Percentiles rank a stretch among this genome's conserved stretches.
These are phyloP conservation scores for Corythornis vintsioides DNA, from an alignment of 2,113 vertebrate genomes.

Conservation along the genomic window DNA sequence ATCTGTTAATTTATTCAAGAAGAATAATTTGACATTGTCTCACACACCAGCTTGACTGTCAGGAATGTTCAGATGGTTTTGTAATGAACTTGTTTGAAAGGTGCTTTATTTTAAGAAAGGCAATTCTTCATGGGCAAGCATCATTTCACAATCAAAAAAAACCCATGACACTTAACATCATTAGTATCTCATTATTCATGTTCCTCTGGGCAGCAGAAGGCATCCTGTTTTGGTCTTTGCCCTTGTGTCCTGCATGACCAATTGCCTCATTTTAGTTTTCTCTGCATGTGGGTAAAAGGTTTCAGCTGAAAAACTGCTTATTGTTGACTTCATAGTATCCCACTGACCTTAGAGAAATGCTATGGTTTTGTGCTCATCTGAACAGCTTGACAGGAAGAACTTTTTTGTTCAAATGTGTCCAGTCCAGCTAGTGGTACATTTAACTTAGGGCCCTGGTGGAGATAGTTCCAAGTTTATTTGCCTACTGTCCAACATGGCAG, in stretches of 20 bases:
- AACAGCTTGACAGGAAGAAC: neutral
- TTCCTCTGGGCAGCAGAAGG: neutral
- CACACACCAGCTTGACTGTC: slow-evolving; percentile 37
- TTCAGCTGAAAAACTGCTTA: neutral
- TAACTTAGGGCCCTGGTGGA: neutral
- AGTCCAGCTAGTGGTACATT: neutral
- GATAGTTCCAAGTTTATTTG: neutral
- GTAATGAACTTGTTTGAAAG: slow-evolving; percentile 38
- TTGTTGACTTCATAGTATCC: neutral
- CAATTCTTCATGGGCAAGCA: neutral
- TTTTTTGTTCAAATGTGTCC: neutral
- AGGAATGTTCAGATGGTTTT: slow-evolving; percentile 25
- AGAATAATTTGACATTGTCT: slow-evolving; percentile 46
- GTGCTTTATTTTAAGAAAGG: slow-evolving; percentile 37
- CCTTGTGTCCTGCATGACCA: neutral
- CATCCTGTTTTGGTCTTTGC: neutral
- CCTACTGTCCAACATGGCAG: neutral
- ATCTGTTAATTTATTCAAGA: neutral
- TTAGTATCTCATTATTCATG: neutral
- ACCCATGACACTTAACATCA: neutral
- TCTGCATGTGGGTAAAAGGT: rapidly evolving
- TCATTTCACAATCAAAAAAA: neutral
- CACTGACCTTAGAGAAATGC: neutral
- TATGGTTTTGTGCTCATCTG: neutral
- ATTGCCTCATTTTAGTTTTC: neutral